A percentile compares a stretch with the other conserved stretches of the same genome.
Evolutionary conservation across 2,113 vertebrate species (phyloP).

Genomic region (Phasianus colchicus): DNA sequence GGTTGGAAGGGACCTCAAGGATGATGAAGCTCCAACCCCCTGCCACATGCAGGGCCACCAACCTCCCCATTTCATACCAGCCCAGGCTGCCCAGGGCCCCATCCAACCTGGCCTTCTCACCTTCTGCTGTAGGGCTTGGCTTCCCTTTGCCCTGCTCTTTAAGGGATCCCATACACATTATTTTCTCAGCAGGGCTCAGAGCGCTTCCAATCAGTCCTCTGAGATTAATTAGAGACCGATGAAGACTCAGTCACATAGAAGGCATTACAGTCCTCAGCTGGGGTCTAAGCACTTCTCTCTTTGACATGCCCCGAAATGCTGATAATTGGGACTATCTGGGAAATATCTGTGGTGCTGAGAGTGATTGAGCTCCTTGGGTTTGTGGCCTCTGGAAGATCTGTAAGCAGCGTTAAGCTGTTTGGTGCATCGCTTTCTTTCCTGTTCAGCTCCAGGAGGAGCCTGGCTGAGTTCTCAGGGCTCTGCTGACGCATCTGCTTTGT

Average conservation of each 20-base stretch:
- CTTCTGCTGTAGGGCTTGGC: background rate
- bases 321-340: background rate
- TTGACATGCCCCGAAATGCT: background rate
- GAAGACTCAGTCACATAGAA: background rate
- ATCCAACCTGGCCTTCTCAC: no score
- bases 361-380: background rate
- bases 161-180: background rate
- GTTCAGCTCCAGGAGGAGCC: background rate
- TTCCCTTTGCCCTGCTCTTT: background rate
- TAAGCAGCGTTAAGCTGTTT: fast-evolving
- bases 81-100: no score
- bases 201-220: background rate
- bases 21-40: no score
- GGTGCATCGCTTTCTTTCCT: background rate
- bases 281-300: background rate
- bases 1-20: no score
- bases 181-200: background rate
- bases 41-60: no score
- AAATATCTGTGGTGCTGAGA: fast-evolving
- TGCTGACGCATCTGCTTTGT: fast-evolving
- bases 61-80: no score
- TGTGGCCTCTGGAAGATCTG: background rate
- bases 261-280: background rate
- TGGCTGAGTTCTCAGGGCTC: background rate
- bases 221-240: background rate